Evolutionary conservation across 2,113 vertebrate genomes (phyloP), one percentile per base, ranked within the genome.

Genomic region (Sturnus vulgaris): DNA sequence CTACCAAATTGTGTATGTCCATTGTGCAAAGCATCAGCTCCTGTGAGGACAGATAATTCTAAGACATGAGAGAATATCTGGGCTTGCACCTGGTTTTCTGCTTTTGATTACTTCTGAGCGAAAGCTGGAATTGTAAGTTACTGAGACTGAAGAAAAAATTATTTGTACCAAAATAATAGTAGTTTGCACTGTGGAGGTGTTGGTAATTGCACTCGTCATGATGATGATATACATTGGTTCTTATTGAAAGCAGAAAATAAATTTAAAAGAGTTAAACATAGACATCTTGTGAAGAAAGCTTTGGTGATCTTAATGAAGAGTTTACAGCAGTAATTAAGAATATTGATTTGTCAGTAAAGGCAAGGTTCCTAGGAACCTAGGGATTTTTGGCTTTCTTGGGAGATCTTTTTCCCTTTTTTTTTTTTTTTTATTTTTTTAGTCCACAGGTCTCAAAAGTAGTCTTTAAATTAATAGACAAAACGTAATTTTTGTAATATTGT

Each of bases 391-490:
- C 15, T 28, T 35, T 7, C 13, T 61, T 27, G 21, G 9, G 19
- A 2, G 6, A 15, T 61, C 19, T 72, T 50, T 31, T 8, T n/a
- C 16, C 3, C 2, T 0, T 19, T 28, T 9, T 7, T 37, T 37
- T n/a, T 12, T 12, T 30, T 23, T 42, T 57, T 11, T 10, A 39
- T 31, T 21, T 71, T 79, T 33, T 7, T 17, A 17, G 12, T 23
- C 30, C 17, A 12, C 21, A 30, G 24, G 46, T 72, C 20, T 75
- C 21, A 68, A 42, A 89, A 82, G 30, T 22, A 79, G 20, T 60
- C 42, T 77, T 90, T 66, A 70, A 3, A 6, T 59, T 69, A 93
- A 37, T 24, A 9, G 39, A 47, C 3, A 70, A 73, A 70, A 65
- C 25, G 5, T 53, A 40, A 31, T 77, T 86, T 46, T 49, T 52